Base-by-base conservation (phyloP, 1,140 invertebrate genomes). In the Diorhabda carinulata region DNA sequence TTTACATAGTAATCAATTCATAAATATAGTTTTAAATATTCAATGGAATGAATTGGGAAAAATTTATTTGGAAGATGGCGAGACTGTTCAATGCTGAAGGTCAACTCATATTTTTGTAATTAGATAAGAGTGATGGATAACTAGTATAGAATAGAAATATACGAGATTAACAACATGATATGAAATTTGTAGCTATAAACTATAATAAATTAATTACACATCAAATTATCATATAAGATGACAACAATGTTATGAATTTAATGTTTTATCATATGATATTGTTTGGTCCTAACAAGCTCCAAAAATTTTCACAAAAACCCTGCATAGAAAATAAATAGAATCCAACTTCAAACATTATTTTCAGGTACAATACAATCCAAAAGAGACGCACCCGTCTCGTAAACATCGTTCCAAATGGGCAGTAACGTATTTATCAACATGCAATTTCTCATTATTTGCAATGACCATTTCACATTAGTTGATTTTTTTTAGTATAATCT, bases 341-440 rank as follows among this genome's bases (percentile, higher is more conserved):
- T 68, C 60, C 67, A 43, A 62, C 67, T 68, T 68, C 67, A 68
- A 44, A 63, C 60, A 68, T 62, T 61, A 25, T 57, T 62, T 68
- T 68, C 67, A 68, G 67, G 67, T 68, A 68, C 67, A 43, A 57
- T 68, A 63, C 67, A 68, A 62, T 68, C 67, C 67, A 58, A 62
- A 56, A 52, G 59, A 62, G 67, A 68, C 61, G 9, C 40, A 43
- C 10, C 40, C 7, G 61, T 63, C 67, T 62, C 67, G 10, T 3
- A 25, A 25, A 57, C 67, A 68, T 68, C 67, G 42, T 47, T 62
- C 67, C 67, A 68, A 68, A 42, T 68, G 47, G 47, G 47, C 47
- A 52, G 47, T 52, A 52, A 52, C 47, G 47, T 6, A 52, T 52
- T 8, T 52, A 52, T 52, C 47, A 52, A 52, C 6, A 8, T 8